phyloP scores from a whole-genome alignment of 2,888 invertebrate genomes.

The Pachydiplax longipennis region DNA sequence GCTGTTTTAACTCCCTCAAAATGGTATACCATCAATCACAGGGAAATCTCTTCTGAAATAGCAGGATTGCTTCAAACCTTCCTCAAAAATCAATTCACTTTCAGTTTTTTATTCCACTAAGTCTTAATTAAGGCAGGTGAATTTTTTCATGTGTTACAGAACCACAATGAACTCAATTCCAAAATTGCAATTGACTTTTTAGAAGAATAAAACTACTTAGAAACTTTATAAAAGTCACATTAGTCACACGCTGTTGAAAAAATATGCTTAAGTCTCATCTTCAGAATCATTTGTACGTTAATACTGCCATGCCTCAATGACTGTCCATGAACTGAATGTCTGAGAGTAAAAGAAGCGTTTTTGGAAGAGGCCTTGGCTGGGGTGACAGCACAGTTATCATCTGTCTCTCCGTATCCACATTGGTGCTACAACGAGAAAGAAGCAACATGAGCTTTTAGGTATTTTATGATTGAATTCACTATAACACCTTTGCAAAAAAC shows the following conservation, averaged over 20 bases:
- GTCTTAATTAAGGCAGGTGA: neutral
- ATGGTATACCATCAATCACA: neutral
- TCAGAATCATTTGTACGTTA: neutral
- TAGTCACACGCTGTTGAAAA: neutral
- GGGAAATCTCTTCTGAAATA: neutral
- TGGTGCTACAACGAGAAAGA: constrained; percentile 71
- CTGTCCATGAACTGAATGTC: constrained; percentile 96
- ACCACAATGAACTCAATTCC: neutral
- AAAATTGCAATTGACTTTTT: neutral
- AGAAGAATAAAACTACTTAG: neutral
- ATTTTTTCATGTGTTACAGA: neutral
- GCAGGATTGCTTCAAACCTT: neutral
- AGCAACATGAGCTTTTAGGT: too few relatives aligned
- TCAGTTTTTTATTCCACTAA: neutral
- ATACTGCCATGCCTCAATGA: constrained; percentile 63
- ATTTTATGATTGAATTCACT: too few relatives aligned
- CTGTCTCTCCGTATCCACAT: constrained; percentile 87
- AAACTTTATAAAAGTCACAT: neutral
- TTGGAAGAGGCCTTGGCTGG: constrained; percentile 91
- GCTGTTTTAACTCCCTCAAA: neutral
- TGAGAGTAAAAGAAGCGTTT: constrained; percentile 83
- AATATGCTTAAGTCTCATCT: neutral
- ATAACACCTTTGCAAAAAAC: too few relatives aligned
- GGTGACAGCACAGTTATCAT: constrained; percentile 90
- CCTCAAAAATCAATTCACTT: too few relatives aligned